Percentiles rank a stretch among this genome's conserved stretches.
phyloP scores from a whole-genome alignment of 2,888 invertebrate genomes.

The Cataglyphis albicans region DNA sequence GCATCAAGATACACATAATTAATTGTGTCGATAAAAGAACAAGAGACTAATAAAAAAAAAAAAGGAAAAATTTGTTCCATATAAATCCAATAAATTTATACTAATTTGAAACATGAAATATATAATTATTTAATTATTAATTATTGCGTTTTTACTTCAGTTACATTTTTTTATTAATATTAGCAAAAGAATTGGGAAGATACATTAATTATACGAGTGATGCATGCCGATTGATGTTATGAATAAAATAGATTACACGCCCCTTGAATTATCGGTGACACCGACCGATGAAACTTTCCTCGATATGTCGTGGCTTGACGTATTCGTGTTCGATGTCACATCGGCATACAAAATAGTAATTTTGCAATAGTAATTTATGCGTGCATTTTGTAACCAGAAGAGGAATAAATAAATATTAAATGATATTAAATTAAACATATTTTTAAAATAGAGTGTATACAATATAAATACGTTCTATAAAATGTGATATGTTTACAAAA shows the following conservation, averaged over 20 bases:
- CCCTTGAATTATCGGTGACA: slow-evolving; percentile 75
- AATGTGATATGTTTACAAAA: not conserved
- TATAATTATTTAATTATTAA: not conserved
- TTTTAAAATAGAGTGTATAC: not conserved
- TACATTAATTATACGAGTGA: not conserved
- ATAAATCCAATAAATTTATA: not conserved
- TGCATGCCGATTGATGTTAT: not conserved
- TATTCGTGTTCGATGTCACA: slow-evolving; percentile 18
- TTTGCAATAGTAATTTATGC: not conserved
- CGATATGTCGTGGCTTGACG: slow-evolving; percentile 57
- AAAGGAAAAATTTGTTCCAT: not conserved
- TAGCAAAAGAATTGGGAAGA: not conserved
- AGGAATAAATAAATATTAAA: not conserved
- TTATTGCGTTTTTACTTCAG: not conserved
- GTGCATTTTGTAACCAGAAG: not conserved
- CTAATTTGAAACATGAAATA: slow-evolving; percentile 7
- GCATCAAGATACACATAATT: not conserved
- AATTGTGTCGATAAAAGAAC: not conserved
- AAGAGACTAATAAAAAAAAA: not conserved
- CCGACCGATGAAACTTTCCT: slow-evolving; percentile 63
- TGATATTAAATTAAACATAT: not conserved
- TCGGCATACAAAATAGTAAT: slow-evolving; percentile 9
- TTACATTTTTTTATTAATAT: not conserved
- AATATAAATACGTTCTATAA: not conserved
- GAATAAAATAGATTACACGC: slow-evolving; percentile 72